These are phyloP conservation scores for Ianthella basta DNA, from an alignment of 37 sponge, comb jelly and placozoan species.

Conservation along the genomic window DNA sequence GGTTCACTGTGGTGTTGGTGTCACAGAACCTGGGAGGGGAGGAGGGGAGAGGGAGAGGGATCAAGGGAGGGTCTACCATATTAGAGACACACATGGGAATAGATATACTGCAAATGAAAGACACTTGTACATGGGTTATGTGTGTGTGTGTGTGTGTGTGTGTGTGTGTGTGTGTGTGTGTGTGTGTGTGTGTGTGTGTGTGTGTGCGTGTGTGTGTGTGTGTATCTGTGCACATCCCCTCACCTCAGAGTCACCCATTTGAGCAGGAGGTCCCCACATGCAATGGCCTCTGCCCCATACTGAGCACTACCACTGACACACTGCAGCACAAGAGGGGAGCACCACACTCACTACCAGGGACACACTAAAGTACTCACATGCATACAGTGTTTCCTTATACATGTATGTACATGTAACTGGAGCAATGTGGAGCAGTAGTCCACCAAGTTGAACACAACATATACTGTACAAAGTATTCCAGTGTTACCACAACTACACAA, in stretches of 20 bases:
- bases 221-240: background rate
- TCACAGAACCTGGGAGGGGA: conserved; percentile 49
- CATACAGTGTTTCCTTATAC: too few relatives aligned
- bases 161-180: conserved; percentile 3
- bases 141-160: conserved; percentile 25
- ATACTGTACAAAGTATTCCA: too few relatives aligned
- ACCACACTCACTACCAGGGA: too few relatives aligned
- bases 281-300: conserved; percentile 57
- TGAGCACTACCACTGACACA: conserved; percentile 29
- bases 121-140: background rate
- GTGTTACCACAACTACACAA: too few relatives aligned
- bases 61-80: too few relatives aligned
- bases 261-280: conserved; percentile 71
- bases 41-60: too few relatives aligned
- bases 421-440: too few relatives aligned
- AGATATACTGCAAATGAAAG: background rate
- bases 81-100: too few relatives aligned
- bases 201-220: too few relatives aligned
- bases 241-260: conserved; percentile 84
- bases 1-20: conserved; percentile 83
- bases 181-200: conserved; percentile 8
- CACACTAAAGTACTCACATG: too few relatives aligned
- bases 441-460: too few relatives aligned
- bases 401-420: too few relatives aligned
- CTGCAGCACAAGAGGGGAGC: background rate